phyloP scores from a whole-genome alignment of 2,888 invertebrate species.

The Conchocele bisecta region DNA sequence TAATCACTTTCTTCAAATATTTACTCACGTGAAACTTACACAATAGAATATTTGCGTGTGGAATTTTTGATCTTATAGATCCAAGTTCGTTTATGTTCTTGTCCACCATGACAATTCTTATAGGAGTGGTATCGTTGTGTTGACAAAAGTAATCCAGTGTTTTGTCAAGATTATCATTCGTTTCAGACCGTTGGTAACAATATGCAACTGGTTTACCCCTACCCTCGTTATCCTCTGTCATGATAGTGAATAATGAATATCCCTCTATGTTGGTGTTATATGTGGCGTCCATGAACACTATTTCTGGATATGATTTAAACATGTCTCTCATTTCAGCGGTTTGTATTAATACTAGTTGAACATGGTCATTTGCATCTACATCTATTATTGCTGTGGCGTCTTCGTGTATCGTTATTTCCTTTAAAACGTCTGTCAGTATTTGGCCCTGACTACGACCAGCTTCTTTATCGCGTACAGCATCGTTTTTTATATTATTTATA shows the following conservation, averaged over 20 bases:
- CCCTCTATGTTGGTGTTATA: no score
- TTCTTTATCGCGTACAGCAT: no score
- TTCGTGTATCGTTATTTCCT: no score
- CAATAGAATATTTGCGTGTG: not conserved
- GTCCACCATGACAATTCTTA: constrained; percentile 5
- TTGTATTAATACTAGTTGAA: no score
- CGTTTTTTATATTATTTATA: no score
- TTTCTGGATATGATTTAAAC: no score
- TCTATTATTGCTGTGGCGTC: no score
- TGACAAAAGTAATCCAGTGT: not conserved
- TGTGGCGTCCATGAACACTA: no score
- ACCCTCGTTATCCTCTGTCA: constrained; percentile 6
- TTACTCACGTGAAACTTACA: constrained; percentile 8
- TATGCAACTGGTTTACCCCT: constrained; percentile 1
- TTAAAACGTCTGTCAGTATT: no score
- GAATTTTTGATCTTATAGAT: not conserved
- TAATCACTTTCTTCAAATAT: constrained; percentile 6
- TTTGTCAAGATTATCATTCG: constrained; percentile 7
- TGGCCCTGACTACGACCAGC: no score
- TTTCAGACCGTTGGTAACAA: constrained; percentile 3
- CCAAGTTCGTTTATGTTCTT: not conserved
- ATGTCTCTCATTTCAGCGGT: no score
- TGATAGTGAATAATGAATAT: constrained; percentile 3
- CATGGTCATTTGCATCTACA: no score
- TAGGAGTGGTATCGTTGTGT: not conserved